Conservation (phyloP, 2,888 invertebrate genomes). For the Branchellion lobata region DNA sequence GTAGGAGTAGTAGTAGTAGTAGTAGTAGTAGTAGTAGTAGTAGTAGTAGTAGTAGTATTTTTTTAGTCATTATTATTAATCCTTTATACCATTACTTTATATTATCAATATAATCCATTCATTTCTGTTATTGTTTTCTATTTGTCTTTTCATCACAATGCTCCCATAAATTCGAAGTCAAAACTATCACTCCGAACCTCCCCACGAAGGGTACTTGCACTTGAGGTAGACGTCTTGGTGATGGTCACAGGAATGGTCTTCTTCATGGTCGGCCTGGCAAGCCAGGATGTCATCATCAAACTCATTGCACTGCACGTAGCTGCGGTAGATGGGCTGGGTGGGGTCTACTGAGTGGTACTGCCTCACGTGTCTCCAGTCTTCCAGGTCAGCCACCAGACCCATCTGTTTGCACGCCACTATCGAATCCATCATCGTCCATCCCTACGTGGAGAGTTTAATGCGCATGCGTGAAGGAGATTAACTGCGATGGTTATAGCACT, state of each 20-base stretch:
- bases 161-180: too few relatives aligned
- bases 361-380: conserved; percentile 74
- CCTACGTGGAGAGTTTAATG: too few relatives aligned
- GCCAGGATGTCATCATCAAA: conserved; percentile 84
- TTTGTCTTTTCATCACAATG: not conserved
- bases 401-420: conserved; percentile 92
- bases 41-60: conserved; percentile 23
- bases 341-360: conserved; percentile 58
- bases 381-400: conserved; percentile 85
- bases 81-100: too few relatives aligned
- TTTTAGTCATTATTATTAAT: too few relatives aligned
- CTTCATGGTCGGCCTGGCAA: conserved; percentile 71
- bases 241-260: conserved; percentile 72
- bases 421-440: conserved; percentile 87
- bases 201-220: conserved; percentile 62
- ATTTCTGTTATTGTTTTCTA: too few relatives aligned
- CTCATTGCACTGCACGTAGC: conserved; percentile 86
- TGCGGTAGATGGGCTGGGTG: conserved; percentile 60
- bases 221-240: conserved; percentile 59
- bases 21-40: conserved; percentile 29
- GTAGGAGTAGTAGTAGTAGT: conserved; percentile 26
- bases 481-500: not conserved
- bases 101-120: too few relatives aligned
- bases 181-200: too few relatives aligned
- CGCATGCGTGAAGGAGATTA: not conserved